These are phyloP conservation scores for Grapholita molesta DNA, from an alignment of 1,140 invertebrate genomes.

Conservation along the genomic window DNA sequence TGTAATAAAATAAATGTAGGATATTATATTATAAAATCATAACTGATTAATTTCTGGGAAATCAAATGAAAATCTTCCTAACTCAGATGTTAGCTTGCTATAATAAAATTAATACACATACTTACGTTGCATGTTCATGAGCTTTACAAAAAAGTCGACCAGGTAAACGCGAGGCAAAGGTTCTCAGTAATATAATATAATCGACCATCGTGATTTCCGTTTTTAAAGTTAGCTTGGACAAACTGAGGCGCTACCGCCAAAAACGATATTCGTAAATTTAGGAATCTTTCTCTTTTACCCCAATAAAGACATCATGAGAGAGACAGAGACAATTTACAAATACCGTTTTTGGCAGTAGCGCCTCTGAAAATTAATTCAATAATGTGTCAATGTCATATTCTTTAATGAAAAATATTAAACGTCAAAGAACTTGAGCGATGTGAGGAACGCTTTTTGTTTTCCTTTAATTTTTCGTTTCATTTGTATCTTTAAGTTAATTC, in stretches of 20 bases:
- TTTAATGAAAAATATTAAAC: neutral
- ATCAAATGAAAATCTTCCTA: neutral
- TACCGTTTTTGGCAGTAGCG: no score
- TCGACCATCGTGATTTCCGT: neutral
- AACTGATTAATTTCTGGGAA: neutral
- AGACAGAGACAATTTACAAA: no score
- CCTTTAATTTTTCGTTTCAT: neutral
- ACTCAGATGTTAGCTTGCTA: neutral
- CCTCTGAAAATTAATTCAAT: no score
- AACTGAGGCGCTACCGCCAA: no score
- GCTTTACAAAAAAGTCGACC: conserved; percentile 6
- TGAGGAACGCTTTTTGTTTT: neutral
- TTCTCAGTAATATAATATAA: no score
- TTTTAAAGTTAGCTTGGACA: neutral
- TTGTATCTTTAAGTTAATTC: neutral
- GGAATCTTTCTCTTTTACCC: no score
- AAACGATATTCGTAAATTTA: no score
- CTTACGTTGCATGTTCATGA: neutral
- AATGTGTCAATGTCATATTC: neutral
- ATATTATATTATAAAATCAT: neutral
- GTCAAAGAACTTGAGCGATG: neutral
- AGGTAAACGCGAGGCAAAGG: neutral
- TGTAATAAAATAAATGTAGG: neutral
- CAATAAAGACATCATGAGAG: no score
- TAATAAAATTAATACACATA: neutral